Evolutionary conservation across 2,888 invertebrate species (phyloP), one percentile per base, ranked within the genome.

Genomic region (Panzeria rudis): DNA sequence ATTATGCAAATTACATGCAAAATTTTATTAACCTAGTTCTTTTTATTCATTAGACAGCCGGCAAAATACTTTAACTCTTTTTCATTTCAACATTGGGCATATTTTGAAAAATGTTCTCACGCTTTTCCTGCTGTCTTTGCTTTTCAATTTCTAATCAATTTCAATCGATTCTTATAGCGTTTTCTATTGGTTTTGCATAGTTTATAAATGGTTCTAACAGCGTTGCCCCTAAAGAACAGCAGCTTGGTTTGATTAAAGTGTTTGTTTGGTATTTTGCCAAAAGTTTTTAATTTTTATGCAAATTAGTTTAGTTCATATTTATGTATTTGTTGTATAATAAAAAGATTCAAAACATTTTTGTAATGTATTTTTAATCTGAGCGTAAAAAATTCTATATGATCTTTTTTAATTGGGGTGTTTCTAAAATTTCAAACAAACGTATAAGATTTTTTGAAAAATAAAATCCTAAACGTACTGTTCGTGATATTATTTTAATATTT

Each of bases 1-100:
- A 78, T 78, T 85, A 85, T 85, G 81, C 82, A 85, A 85, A 85
- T 81, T 69, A 20, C 50, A 56, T 77, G 76, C 62, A 76, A 64
- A 69, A 47, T 76, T 71, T 69, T 38, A 6, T 50, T 69, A 59
- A 69, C 35, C 59, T 15, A 68, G 20, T 59, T 59, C 47, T 23
- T 44, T 15, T 7, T 32, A 20, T 35, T 5, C 75, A 64, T 59
- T n/a, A 61, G 50, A 38, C 17, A 11, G 23, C 47, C 23, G 15
- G 13, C 23, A 13, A 44, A 17, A 15, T 80, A 17, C 7, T n/a
- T 25, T 59, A 80, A 80, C 59, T 59, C 66, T 80, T 80, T 80
- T 17, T 0, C n/a, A n/a, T n/a, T n/a, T n/a, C n/a, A n/a, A n/a
- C n/a, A n/a, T n/a, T n/a, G n/a, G 15, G 8, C 38, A 17, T 3